These are phyloP conservation scores for Drosophila repleta DNA, from an alignment of 1,140 invertebrate species.

Conservation along the genomic window DNA sequence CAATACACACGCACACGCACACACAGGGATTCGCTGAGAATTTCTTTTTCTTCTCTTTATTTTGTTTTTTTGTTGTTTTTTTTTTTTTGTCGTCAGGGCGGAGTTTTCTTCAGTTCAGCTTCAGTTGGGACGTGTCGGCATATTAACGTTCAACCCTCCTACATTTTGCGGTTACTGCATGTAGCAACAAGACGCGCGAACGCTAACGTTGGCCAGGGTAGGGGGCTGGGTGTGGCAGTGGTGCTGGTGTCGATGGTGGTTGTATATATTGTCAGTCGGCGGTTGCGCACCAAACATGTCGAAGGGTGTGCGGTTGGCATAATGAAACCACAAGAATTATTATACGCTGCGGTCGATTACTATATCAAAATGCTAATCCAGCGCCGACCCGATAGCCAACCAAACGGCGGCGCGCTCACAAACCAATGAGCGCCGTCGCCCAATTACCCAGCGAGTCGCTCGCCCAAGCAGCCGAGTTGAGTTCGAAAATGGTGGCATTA, in stretches of 20 bases:
- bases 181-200: conserved; percentile 24
- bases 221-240: conserved; percentile 11
- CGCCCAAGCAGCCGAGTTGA: neutral
- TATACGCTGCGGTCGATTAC: conserved; percentile 81
- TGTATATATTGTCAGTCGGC: conserved; percentile 56
- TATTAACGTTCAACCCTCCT: conserved; percentile 65
- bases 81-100: conserved; percentile 47
- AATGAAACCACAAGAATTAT: conserved; percentile 83
- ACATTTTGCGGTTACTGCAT: conserved; percentile 65
- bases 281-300: conserved; percentile 66
- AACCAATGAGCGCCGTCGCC: conserved; percentile 34
- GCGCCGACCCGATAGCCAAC: conserved; percentile 30
- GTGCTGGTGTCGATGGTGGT: conserved; percentile 46
- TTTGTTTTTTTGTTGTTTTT: neutral
- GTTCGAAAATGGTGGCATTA: conserved; percentile 44
- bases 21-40: conserved; percentile 28
- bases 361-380: conserved; percentile 78
- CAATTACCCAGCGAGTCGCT: neutral
- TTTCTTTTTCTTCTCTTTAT: neutral
- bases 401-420: conserved; percentile 37
- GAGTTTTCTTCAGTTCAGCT: conserved; percentile 42
- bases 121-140: conserved; percentile 13
- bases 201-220: neutral
- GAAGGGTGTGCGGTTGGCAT: conserved; percentile 72
- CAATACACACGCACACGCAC: conserved; percentile 31